A percentile compares a stretch with the other conserved stretches of the same genome.
Evolutionary conservation across 2,888 invertebrate genomes (phyloP).

Genomic region (Psylliodes chrysocephalus): DNA sequence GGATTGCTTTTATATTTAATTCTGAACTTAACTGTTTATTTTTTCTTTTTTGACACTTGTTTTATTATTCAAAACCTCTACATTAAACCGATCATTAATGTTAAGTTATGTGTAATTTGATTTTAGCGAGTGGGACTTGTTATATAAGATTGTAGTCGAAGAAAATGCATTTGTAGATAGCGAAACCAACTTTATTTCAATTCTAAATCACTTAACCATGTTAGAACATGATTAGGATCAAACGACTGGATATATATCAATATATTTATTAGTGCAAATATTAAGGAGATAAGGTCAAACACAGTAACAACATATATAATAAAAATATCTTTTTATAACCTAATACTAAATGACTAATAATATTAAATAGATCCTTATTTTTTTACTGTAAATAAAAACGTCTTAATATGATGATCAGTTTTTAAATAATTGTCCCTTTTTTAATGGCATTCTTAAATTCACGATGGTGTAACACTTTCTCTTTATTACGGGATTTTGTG

Average conservation of each 20-base stretch:
- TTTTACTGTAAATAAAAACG: too few relatives aligned
- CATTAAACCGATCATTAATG: background rate
- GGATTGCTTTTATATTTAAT: too few relatives aligned
- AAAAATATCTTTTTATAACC: background rate
- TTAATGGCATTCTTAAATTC: slow-evolving; percentile 13
- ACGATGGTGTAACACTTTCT: background rate
- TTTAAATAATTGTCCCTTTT: slow-evolving; percentile 4
- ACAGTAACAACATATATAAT: background rate
- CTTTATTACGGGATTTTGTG: slow-evolving; percentile 7
- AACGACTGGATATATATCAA: background rate
- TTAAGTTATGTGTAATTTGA: background rate
- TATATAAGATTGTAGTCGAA: background rate
- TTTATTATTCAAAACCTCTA: too few relatives aligned
- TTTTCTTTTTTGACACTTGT: too few relatives aligned
- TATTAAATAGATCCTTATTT: too few relatives aligned
- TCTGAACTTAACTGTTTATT: too few relatives aligned
- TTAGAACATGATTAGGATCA: background rate
- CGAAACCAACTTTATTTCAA: background rate
- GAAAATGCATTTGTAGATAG: background rate
- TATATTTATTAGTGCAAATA: background rate
- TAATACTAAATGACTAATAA: too few relatives aligned
- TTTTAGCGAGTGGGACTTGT: background rate
- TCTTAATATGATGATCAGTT: background rate
- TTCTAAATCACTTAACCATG: background rate
- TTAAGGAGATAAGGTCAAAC: background rate